Conservation (phyloP, 1,140 invertebrate species). For the Limonius californicus region DNA sequence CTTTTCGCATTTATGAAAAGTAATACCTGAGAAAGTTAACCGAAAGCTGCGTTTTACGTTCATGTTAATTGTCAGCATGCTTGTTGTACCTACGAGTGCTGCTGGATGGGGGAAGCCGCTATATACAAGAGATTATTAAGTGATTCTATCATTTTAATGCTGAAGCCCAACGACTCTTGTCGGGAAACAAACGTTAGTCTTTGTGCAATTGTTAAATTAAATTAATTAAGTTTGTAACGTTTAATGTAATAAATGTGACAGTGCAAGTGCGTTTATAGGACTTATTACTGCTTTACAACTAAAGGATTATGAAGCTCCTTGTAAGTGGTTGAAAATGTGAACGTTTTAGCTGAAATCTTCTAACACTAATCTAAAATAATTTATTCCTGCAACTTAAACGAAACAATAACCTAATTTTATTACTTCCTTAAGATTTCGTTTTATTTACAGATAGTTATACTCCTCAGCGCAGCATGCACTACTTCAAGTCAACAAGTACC, state of each 20-base stretch:
- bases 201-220: no score
- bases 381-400: no score
- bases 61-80: neutral
- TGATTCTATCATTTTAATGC: neutral
- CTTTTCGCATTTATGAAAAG: conserved; percentile 1
- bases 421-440: neutral
- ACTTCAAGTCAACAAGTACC: neutral
- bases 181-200: no score
- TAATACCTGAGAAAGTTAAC: conserved; percentile 6
- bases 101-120: neutral
- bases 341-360: neutral
- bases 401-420: neutral
- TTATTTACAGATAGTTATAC: neutral
- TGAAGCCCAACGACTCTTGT: neutral
- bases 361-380: no score
- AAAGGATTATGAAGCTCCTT: neutral
- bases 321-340: conserved; percentile 1
- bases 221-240: neutral
- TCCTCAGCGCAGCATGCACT: neutral
- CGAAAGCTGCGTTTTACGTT: conserved; percentile 7
- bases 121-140: neutral
- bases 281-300: neutral
- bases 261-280: neutral
- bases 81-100: neutral
- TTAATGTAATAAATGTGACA: neutral